These are phyloP conservation scores for Caprella mutica DNA, from an alignment of 2,888 invertebrate species.

Conservation along the genomic window DNA sequence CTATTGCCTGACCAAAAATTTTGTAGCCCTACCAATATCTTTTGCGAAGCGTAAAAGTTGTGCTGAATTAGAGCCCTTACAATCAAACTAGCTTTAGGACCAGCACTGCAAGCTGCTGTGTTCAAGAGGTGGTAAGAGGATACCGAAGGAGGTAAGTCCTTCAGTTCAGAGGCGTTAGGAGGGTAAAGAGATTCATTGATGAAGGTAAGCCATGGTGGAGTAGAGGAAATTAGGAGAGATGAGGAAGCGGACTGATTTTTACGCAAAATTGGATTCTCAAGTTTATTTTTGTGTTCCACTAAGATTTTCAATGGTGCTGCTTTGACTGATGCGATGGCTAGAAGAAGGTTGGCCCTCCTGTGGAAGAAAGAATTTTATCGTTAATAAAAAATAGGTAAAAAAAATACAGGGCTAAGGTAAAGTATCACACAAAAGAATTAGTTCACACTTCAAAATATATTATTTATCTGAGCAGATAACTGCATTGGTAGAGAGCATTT, in stretches of 20 bases:
- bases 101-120: constrained; percentile 23
- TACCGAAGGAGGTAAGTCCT: constrained; percentile 13
- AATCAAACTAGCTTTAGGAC: constrained; percentile 25
- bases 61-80: constrained; percentile 28
- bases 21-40: constrained; percentile 17
- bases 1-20: constrained; percentile 17
- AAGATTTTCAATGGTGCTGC: constrained; percentile 21
- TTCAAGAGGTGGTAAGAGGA: constrained; percentile 23
- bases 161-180: constrained; percentile 11
- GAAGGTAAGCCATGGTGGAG: constrained; percentile 30
- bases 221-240: constrained; percentile 2
- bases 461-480: no score
- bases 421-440: no score
- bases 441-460: no score
- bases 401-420: no score
- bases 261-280: no score
- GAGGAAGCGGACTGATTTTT: no score
- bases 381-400: no score
- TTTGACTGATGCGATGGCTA: constrained; percentile 28
- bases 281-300: constrained; percentile 3
- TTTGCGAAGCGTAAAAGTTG: constrained; percentile 14
- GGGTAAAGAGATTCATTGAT: constrained; percentile 29
- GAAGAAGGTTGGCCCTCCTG: constrained; percentile 25
- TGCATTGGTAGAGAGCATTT: no score
- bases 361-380: no score